These are phyloP conservation scores for Beroe ovata DNA, from an alignment of 37 sponge, comb jelly and placozoan genomes.

Conservation along the genomic window DNA sequence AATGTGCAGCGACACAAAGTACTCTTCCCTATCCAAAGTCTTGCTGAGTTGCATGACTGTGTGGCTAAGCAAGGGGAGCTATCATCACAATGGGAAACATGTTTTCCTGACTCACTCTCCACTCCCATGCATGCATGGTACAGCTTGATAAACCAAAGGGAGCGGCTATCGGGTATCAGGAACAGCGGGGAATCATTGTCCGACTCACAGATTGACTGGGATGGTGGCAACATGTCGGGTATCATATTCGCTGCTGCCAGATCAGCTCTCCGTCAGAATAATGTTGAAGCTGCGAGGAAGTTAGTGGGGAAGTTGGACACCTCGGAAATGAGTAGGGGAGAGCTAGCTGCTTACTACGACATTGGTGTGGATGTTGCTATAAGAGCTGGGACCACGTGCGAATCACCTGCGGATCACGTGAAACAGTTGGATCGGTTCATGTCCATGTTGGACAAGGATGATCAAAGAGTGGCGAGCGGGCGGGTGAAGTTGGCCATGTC, in stretches of 20 bases:
- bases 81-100: neutral
- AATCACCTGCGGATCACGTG: neutral
- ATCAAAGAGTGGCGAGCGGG: neutral
- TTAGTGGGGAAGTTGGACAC: neutral
- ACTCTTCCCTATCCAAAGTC: neutral
- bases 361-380: neutral
- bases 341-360: neutral
- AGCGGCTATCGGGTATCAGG: neutral
- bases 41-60: neutral
- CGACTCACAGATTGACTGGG: constrained; percentile 15
- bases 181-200: neutral
- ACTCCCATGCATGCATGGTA: neutral
- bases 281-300: neutral
- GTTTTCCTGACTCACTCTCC: neutral
- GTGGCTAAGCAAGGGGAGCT: neutral
- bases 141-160: constrained; percentile 7
- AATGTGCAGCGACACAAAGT: neutral
- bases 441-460: constrained; percentile 14
- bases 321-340: neutral
- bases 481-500: constrained; percentile 13
- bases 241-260: neutral
- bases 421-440: neutral
- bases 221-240: neutral
- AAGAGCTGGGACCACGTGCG: neutral
- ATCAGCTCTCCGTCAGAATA: constrained; percentile 7